A percentile compares a stretch with the other conserved stretches of the same genome.
These are phyloP conservation scores for Myodes glareolus DNA, from an alignment of 2,113 vertebrate genomes.

Conservation along the genomic window DNA sequence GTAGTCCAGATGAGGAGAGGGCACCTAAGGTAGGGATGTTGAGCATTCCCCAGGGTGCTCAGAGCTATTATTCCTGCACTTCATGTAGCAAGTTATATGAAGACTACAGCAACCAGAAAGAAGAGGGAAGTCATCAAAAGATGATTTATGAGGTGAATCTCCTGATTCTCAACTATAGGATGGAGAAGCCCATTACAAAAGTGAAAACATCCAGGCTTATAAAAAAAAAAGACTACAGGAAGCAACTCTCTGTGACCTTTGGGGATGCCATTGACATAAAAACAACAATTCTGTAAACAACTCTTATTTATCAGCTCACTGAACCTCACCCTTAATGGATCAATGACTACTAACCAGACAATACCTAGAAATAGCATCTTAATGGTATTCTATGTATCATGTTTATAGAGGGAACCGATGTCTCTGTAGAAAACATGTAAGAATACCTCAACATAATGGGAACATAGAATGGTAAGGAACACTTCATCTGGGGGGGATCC, in stretches of 20 bases:
- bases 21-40: background rate
- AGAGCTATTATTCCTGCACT: background rate
- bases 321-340: background rate
- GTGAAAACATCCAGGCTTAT: background rate
- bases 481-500: conserved; percentile 54
- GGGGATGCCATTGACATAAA: conserved; percentile 42
- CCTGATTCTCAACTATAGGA: conserved; percentile 17
- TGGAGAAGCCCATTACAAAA: conserved; percentile 4
- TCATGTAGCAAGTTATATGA: background rate
- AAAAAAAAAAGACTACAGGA: background rate
- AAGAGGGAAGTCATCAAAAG: background rate
- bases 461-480: background rate
- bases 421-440: conserved; percentile 32
- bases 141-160: background rate
- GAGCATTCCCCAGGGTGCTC: background rate
- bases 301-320: conserved; percentile 46
- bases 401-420: conserved; percentile 29
- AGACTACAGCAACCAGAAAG: background rate
- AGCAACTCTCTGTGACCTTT: background rate
- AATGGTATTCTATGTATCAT: conserved; percentile 48
- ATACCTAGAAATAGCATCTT: conserved; percentile 56
- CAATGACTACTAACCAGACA: background rate
- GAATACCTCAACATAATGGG: conserved; percentile 42
- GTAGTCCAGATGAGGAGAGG: fast-evolving
- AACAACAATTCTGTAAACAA: background rate